Evolutionary conservation across 2,113 vertebrate genomes (phyloP).

Genomic region (Hippocampus guttulatus): DNA sequence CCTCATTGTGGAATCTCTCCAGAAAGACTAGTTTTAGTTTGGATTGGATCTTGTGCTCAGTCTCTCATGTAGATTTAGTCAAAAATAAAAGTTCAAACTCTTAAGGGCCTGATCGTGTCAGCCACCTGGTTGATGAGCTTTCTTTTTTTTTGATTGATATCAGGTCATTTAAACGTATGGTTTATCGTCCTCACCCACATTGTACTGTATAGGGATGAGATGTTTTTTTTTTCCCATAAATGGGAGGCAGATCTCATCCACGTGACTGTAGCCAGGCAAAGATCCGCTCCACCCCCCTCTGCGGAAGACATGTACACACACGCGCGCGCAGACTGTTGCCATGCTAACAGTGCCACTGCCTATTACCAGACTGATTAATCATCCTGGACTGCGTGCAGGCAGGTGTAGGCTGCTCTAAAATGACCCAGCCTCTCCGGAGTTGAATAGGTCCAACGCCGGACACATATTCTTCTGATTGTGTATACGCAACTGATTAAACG

Average conservation of each 20-base stretch:
- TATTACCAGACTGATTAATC: constrained; percentile 58
- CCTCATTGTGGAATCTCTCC: background rate
- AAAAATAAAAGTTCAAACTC: background rate
- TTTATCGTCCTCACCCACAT: background rate
- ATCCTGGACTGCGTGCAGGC: constrained; percentile 19
- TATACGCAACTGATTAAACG: background rate
- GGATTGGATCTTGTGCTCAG: background rate
- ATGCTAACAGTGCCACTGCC: constrained; percentile 39
- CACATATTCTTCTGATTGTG: background rate
- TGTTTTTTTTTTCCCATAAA: background rate
- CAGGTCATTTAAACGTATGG: background rate
- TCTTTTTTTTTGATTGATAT: background rate
- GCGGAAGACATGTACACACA: constrained; percentile 5
- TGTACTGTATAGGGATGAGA: background rate
- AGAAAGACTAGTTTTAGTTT: background rate
- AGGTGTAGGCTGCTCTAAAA: constrained; percentile 39
- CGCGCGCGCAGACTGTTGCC: constrained; percentile 26
- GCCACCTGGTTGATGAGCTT: no score
- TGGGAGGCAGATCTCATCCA: background rate
- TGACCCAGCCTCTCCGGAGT: constrained; percentile 10
- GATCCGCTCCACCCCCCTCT: background rate
- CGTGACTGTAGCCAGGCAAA: constrained; percentile 2
- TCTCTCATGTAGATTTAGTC: no score
- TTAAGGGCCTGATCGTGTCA: background rate
- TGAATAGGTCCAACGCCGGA: background rate